A percentile compares a stretch with the other conserved stretches of the same genome.
Conservation (phyloP, 2,888 invertebrate genomes). For the Caenorhabditis sp. region DNA sequence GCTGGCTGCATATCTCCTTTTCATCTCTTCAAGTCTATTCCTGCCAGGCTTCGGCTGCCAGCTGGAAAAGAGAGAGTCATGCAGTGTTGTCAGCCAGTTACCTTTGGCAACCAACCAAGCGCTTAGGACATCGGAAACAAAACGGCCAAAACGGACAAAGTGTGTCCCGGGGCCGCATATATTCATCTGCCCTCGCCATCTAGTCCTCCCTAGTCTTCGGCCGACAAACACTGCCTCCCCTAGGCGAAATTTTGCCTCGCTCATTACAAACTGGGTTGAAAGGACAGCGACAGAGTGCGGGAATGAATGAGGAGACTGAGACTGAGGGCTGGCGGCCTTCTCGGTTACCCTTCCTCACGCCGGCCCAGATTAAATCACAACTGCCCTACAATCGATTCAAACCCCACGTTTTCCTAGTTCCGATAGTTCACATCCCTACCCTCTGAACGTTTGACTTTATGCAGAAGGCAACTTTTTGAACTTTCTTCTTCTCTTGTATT, state of each 20-base stretch:
- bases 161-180: conserved; percentile 6
- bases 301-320: conserved; percentile 6
- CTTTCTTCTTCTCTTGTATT: too few relatives aligned
- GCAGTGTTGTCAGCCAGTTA: conserved; percentile 31
- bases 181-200: conserved; percentile 7
- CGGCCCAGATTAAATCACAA: conserved; percentile 41
- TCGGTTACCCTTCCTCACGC: conserved; percentile 34
- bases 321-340: too few relatives aligned
- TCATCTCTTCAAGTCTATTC: too few relatives aligned
- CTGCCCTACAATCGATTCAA: not conserved
- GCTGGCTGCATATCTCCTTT: not conserved
- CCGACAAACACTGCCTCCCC: conserved; percentile 32
- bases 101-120: conserved; percentile 60
- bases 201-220: conserved; percentile 26
- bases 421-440: too few relatives aligned
- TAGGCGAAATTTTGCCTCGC: conserved; percentile 17
- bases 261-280: conserved; percentile 50
- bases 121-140: conserved; percentile 38
- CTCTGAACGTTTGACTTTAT: too few relatives aligned
- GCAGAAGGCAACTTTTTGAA: too few relatives aligned
- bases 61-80: not conserved
- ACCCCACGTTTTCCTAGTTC: too few relatives aligned
- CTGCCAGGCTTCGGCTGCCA: not conserved
- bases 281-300: conserved; percentile 11
- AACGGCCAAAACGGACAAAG: conserved; percentile 5